Percentiles rank a stretch among this genome's conserved stretches.
phyloP scores from a whole-genome alignment of 2,113 vertebrate species.

The Ailuropoda melanoleuca region DNA sequence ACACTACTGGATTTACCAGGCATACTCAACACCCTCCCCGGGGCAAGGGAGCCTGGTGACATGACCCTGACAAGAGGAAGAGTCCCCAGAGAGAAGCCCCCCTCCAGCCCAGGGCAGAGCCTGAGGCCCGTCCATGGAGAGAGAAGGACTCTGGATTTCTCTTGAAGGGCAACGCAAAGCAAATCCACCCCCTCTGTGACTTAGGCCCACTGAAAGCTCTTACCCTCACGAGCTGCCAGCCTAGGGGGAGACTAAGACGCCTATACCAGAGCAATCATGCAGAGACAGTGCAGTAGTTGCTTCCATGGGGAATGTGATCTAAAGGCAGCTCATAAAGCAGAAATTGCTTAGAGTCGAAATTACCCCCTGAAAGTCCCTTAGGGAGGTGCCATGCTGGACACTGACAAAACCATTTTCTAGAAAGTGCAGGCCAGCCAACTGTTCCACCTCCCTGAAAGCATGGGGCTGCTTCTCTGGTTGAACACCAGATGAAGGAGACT shows the following conservation, averaged over 20 bases:
- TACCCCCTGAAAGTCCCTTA: not conserved
- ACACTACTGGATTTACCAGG: not conserved
- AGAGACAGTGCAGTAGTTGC: not conserved
- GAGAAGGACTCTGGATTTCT: not conserved
- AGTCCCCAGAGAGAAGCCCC: not conserved
- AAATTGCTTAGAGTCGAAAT: not conserved
- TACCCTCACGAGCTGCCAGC: not conserved
- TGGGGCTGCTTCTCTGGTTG: not conserved
- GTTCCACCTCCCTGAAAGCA: not conserved
- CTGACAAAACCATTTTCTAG: not conserved
- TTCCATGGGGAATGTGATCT: not conserved
- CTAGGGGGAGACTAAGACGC: not conserved
- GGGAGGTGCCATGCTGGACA: not conserved
- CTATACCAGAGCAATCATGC: not conserved
- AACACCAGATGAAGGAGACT: not conserved
- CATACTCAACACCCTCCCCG: not conserved
- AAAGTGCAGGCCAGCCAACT: not conserved
- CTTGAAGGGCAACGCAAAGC: not conserved
- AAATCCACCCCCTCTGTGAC: not conserved
- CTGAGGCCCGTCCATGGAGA: not conserved
- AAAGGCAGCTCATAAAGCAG: not conserved
- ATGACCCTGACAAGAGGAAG: not conserved
- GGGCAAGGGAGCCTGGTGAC: not conserved
- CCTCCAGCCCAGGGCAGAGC: not conserved
- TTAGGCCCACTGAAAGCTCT: not conserved